These are phyloP conservation scores for Parotia lawesii DNA, from an alignment of 2,113 vertebrate species.

Conservation along the genomic window DNA sequence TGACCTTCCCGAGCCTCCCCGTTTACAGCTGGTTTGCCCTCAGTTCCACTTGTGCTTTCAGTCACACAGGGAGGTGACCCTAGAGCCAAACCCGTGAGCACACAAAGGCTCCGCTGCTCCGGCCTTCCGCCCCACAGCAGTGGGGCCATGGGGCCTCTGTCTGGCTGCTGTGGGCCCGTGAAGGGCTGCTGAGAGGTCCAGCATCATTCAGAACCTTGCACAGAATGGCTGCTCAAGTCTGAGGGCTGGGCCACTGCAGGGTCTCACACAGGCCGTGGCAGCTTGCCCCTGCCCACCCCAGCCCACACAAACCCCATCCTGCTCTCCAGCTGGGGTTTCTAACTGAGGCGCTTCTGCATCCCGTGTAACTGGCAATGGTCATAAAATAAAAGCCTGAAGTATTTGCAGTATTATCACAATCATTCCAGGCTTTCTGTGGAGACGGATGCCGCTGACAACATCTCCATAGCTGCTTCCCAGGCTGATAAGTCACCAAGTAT, in stretches of 20 bases:
- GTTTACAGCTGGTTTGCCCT: neutral
- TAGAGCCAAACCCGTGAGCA: neutral
- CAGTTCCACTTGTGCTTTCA: neutral
- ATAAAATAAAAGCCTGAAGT: neutral
- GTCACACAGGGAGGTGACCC: neutral
- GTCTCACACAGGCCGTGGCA: fast-evolving
- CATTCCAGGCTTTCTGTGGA: neutral
- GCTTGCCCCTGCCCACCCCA: neutral
- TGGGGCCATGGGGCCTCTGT: neutral
- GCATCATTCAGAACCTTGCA: too few relatives aligned
- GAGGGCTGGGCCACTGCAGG: neutral
- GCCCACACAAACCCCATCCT: neutral
- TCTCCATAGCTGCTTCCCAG: constrained; percentile 46
- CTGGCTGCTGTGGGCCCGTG: fast-evolving
- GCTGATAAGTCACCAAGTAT: constrained; percentile 34
- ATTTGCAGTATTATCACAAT: neutral
- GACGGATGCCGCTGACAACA: neutral
- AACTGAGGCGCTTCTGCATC: neutral
- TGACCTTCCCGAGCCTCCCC: neutral
- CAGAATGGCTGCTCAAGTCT: neutral
- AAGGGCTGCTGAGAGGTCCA: neutral
- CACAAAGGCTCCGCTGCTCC: fast-evolving
- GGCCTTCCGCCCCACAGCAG: neutral
- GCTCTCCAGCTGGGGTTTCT: neutral
- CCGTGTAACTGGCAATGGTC: neutral